A percentile compares a stretch with the other conserved stretches of the same genome.
These are phyloP conservation scores for Gymnorhina tibicen DNA, from an alignment of 2,113 vertebrate species.

Conservation along the genomic window DNA sequence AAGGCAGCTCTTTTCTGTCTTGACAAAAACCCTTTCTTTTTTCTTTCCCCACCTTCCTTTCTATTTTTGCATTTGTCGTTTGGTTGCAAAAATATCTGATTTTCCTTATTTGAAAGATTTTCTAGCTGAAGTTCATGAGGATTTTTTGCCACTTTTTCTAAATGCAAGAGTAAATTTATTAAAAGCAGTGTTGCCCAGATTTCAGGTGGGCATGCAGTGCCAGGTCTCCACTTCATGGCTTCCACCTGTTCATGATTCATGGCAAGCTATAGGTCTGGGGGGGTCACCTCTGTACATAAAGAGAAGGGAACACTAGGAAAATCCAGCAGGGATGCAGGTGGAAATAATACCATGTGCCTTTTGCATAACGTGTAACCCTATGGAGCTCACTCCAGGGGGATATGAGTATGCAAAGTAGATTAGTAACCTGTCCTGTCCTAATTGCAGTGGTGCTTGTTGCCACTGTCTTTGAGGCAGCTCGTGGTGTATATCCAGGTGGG, in stretches of 20 bases:
- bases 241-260: not conserved
- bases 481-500: not conserved
- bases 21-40: not conserved
- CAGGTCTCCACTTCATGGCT: not conserved
- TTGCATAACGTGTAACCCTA: fast-evolving
- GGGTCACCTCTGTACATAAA: not conserved
- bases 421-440: not conserved
- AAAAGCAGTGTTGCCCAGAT: not conserved
- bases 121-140: not conserved
- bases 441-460: not conserved
- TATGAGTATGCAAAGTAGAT: not conserved
- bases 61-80: not conserved
- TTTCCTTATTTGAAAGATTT: not conserved
- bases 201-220: not conserved
- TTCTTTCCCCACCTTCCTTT: not conserved
- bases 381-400: not conserved
- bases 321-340: not conserved
- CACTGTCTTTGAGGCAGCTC: not conserved
- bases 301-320: not conserved
- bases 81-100: not conserved
- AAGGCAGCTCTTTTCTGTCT: not conserved
- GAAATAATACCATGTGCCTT: not conserved
- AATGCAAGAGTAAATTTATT: not conserved
- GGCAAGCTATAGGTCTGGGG: not conserved
- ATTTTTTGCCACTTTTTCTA: not conserved